A percentile compares a stretch with the other conserved stretches of the same genome.
These are phyloP conservation scores for Himalopsyche japonica DNA, from an alignment of 2,888 invertebrate species.

Conservation along the genomic window DNA sequence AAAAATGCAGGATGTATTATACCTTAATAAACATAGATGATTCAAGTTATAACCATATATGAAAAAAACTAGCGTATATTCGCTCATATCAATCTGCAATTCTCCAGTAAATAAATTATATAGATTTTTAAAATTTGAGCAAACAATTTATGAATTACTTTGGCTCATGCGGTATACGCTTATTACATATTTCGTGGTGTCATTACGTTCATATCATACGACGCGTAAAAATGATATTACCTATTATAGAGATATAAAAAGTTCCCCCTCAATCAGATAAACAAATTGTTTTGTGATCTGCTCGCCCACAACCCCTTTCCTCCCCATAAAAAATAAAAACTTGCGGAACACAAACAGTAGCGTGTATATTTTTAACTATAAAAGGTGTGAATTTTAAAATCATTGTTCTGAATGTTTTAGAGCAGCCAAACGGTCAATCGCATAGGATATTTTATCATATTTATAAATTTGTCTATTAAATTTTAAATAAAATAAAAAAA, in stretches of 20 bases:
- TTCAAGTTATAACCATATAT: too few relatives aligned
- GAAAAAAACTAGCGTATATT: too few relatives aligned
- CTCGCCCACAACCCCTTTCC: not conserved
- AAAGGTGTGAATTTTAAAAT: not conserved
- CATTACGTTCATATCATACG: slow-evolving; percentile 2
- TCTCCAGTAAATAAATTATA: too few relatives aligned
- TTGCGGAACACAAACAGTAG: not conserved
- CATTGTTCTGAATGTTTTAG: too few relatives aligned
- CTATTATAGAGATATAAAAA: slow-evolving; percentile 7
- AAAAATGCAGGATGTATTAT: too few relatives aligned
- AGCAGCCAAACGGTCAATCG: too few relatives aligned
- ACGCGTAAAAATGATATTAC: not conserved
- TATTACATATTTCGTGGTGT: slow-evolving; percentile 1
- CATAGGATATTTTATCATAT: too few relatives aligned
- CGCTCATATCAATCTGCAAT: too few relatives aligned
- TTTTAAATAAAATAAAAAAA: too few relatives aligned
- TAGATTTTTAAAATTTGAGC: too few relatives aligned
- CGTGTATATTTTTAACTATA: not conserved
- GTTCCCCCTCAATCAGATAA: slow-evolving; percentile 13
- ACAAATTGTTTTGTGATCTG: slow-evolving; percentile 22
- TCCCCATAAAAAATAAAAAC: not conserved
- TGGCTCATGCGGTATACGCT: not conserved
- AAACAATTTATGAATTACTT: not conserved
- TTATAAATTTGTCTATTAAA: too few relatives aligned
- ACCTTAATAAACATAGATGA: too few relatives aligned